Conservation (phyloP, 2,888 invertebrate species). For the Didymodactylos carnosus region DNA sequence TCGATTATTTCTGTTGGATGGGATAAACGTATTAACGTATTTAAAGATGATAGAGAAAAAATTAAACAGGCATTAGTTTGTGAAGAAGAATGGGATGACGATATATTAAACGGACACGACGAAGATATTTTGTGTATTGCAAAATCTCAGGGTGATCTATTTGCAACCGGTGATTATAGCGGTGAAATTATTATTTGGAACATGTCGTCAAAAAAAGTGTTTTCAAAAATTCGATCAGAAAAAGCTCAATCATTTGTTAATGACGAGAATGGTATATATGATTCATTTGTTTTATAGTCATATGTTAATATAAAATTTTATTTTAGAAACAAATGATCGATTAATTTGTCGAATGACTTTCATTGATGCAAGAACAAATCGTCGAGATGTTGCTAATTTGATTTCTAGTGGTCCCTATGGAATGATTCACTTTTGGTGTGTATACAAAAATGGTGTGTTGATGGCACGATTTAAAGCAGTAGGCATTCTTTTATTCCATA, state of each 20-base stretch:
- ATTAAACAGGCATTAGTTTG: constrained; percentile 25
- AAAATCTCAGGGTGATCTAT: constrained; percentile 30
- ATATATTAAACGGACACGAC: constrained; percentile 29
- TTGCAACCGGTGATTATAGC: constrained; percentile 34
- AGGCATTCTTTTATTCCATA: constrained; percentile 16
- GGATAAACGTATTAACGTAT: constrained; percentile 33
- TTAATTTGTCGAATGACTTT: not conserved
- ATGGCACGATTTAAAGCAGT: constrained; percentile 30
- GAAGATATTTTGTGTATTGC: constrained; percentile 33
- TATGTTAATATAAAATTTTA: not conserved
- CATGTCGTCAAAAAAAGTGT: constrained; percentile 34
- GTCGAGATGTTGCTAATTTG: constrained; percentile 22
- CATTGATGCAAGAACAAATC: constrained; percentile 14
- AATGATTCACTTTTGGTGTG: constrained; percentile 30
- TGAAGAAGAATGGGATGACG: constrained; percentile 31
- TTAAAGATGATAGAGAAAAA: constrained; percentile 24
- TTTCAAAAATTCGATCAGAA: too few relatives aligned
- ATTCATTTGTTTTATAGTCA: too few relatives aligned
- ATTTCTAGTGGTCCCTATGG: constrained; percentile 29
- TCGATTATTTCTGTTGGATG: constrained; percentile 35
- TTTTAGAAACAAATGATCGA: not conserved
- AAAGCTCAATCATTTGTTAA: too few relatives aligned
- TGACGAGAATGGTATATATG: too few relatives aligned
- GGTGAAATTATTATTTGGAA: constrained; percentile 35
- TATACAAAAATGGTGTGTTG: constrained; percentile 30